A percentile compares a stretch with the other conserved stretches of the same genome.
Evolutionary conservation across 2,113 vertebrate species (phyloP).

Genomic region (Poeciliopsis retropinna): DNA sequence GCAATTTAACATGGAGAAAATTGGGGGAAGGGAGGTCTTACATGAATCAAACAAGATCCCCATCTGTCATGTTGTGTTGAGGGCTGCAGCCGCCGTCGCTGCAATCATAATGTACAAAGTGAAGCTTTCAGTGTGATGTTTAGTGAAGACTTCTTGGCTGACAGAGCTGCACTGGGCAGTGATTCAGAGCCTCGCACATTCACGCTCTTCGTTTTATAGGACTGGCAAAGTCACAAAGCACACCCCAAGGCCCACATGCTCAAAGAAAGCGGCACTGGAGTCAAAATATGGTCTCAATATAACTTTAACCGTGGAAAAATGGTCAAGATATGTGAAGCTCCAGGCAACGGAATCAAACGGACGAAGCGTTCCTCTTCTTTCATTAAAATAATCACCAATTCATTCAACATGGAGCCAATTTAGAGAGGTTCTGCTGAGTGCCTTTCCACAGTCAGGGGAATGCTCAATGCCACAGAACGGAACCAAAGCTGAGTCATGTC

Average conservation of each 20-base stretch:
- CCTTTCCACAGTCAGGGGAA: conserved; percentile 40
- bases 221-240: conserved; percentile 30
- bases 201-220: conserved; percentile 50
- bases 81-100: neutral
- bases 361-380: conserved; percentile 35
- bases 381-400: conserved; percentile 17
- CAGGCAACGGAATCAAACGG: neutral
- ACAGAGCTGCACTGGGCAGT: conserved; percentile 38
- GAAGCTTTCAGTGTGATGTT: conserved; percentile 39
- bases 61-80: conserved; percentile 46
- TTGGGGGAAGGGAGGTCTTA: conserved; percentile 15
- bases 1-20: conserved; percentile 21
- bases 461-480: conserved; percentile 27
- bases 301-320: neutral
- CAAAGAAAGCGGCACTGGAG: neutral
- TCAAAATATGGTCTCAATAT: neutral
- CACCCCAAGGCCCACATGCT: conserved; percentile 11
- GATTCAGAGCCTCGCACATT: conserved; percentile 50
- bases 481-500: conserved; percentile 56
- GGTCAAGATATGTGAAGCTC: neutral
- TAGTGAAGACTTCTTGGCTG: conserved; percentile 54
- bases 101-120: conserved; percentile 31
- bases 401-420: conserved; percentile 39
- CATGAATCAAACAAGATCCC: conserved; percentile 43
- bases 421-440: conserved; percentile 44